A percentile compares a stretch with the other conserved stretches of the same genome.
phyloP scores from a whole-genome alignment of 2,888 invertebrate species.

The Tetragonisca angustula region DNA sequence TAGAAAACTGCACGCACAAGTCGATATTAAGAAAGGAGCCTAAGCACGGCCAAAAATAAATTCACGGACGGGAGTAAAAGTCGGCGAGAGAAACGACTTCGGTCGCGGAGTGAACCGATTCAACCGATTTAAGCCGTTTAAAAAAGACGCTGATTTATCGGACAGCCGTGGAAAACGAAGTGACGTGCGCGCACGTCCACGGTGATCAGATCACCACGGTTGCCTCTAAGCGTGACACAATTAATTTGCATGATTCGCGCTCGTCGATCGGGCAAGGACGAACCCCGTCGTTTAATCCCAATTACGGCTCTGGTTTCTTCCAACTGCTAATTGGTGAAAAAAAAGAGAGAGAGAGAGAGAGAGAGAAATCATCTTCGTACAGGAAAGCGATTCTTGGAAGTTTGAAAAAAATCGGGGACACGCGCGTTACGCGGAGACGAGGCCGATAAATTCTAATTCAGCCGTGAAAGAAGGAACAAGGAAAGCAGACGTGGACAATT shows the following conservation, averaged over 20 bases:
- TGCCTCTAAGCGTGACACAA: constrained; percentile 19
- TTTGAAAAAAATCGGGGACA: constrained; percentile 44
- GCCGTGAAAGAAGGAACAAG: constrained; percentile 59
- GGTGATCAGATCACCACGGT: not conserved
- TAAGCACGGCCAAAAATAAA: too few species aligned
- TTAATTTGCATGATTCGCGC: constrained; percentile 40
- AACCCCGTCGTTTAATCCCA: constrained; percentile 41
- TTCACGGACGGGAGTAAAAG: too few species aligned
- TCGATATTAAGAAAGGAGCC: too few species aligned
- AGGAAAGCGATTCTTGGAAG: constrained; percentile 56
- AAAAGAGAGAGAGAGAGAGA: too few species aligned
- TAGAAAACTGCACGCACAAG: too few species aligned
- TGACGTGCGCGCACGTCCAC: not conserved
- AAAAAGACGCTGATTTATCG: not conserved
- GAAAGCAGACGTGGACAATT: constrained; percentile 76
- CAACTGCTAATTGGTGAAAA: constrained; percentile 42
- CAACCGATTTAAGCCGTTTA: not conserved
- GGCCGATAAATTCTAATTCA: constrained; percentile 76
- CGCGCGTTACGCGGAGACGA: constrained; percentile 31
- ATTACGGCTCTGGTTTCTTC: constrained; percentile 43
- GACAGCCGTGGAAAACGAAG: not conserved
- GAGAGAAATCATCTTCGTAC: constrained; percentile 36
- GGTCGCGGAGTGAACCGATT: too few species aligned
- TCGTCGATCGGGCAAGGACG: constrained; percentile 30
- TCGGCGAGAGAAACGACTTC: too few species aligned